Percentiles rank a stretch among this genome's conserved stretches.
phyloP scores from a whole-genome alignment of 2,797 vertebrate genomes.

The Darevskia nairensis region DNA sequence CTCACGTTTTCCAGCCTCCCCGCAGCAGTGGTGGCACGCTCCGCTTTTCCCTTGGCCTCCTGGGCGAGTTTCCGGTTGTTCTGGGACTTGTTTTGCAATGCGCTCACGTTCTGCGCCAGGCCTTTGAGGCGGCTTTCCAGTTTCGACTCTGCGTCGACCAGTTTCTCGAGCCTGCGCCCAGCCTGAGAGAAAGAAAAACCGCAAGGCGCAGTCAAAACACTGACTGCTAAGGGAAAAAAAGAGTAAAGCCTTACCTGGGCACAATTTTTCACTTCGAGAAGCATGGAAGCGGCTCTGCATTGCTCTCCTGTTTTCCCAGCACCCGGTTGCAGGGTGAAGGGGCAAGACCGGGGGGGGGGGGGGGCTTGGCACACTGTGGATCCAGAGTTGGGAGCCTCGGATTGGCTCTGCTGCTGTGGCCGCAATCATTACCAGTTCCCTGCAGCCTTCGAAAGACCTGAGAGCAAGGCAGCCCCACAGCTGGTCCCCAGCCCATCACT shows the following conservation, averaged over 20 bases:
- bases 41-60: conserved; percentile 75
- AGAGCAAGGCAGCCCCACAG: no score
- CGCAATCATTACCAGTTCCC: no score
- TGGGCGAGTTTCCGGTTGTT: conserved; percentile 75
- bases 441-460: no score
- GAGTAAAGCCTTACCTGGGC: no score
- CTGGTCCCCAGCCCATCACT: not conserved
- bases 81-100: conserved; percentile 76
- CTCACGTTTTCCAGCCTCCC: conserved; percentile 79
- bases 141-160: conserved; percentile 80
- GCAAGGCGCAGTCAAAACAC: accelerated
- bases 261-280: not conserved
- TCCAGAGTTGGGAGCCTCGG: no score
- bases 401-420: no score
- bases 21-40: conserved; percentile 72
- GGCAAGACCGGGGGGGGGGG: not conserved
- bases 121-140: conserved; percentile 78
- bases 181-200: conserved; percentile 67
- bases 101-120: conserved; percentile 74
- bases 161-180: conserved; percentile 68
- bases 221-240: accelerated
- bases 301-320: no score
- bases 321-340: not conserved
- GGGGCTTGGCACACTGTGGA: no score
- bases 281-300: no score